These are phyloP conservation scores for Nothocercus nigrocapillus DNA, from an alignment of 2,113 vertebrate species.

Conservation along the genomic window DNA sequence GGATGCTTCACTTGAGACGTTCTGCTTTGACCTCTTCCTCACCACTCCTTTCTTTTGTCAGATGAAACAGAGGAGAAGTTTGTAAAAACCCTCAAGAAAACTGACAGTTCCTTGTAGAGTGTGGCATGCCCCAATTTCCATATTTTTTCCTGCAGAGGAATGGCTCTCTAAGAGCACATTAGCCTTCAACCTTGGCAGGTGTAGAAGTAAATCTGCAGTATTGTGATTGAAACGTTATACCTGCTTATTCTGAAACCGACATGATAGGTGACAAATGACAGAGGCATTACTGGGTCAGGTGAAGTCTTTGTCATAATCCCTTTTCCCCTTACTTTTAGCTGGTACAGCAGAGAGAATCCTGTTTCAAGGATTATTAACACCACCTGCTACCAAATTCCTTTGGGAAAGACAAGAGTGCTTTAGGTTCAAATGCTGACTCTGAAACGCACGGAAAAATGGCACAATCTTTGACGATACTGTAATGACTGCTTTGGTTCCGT, in stretches of 20 bases:
- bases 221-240: constrained; percentile 74
- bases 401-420: constrained; percentile 14
- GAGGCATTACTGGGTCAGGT: constrained; percentile 71
- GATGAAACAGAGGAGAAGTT: constrained; percentile 24
- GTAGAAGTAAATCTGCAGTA: constrained; percentile 64
- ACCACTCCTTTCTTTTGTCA: constrained; percentile 17
- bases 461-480: neutral
- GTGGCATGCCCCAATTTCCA: constrained; percentile 66
- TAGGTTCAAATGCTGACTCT: neutral
- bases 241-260: constrained; percentile 69
- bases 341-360: constrained; percentile 66
- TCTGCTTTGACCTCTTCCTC: constrained; percentile 76
- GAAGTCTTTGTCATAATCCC: constrained; percentile 73
- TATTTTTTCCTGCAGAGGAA: constrained; percentile 74
- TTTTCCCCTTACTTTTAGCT: constrained; percentile 67
- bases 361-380: constrained; percentile 71
- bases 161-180: constrained; percentile 70
- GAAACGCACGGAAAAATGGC: neutral
- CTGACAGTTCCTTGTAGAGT: constrained; percentile 73
- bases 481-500: neutral
- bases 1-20: constrained; percentile 76
- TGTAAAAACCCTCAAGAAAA: constrained; percentile 72
- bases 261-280: constrained; percentile 77
- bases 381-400: constrained; percentile 61
- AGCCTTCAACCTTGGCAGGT: constrained; percentile 71